phyloP scores from a whole-genome alignment of 1,140 invertebrate genomes.

The Caenorhabditis brenneri region DNA sequence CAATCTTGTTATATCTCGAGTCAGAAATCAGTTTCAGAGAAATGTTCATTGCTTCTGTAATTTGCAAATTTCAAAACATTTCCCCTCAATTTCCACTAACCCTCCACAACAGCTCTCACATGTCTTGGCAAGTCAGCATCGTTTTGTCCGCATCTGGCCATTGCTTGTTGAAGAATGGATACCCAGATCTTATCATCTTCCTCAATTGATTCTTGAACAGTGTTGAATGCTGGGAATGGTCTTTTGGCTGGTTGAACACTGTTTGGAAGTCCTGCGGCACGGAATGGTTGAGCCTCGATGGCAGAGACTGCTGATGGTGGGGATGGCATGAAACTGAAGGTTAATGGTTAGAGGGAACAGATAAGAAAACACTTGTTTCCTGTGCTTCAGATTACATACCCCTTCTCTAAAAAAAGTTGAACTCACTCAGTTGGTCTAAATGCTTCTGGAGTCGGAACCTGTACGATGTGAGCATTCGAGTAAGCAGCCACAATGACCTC shows the following conservation, averaged over 20 bases:
- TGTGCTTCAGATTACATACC: too few relatives aligned
- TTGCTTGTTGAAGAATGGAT: slow-evolving; percentile 62
- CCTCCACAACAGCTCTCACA: slow-evolving; percentile 66
- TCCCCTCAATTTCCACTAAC: slow-evolving; percentile 23
- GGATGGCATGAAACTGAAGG: not conserved
- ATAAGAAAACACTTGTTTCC: too few relatives aligned
- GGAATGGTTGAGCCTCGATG: slow-evolving; percentile 30
- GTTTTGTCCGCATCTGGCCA: slow-evolving; percentile 64
- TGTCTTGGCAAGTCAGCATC: slow-evolving; percentile 55
- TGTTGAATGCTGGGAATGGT: slow-evolving; percentile 1
- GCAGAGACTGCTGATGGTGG: not conserved
- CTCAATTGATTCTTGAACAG: slow-evolving; percentile 41
- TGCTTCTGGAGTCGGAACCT: slow-evolving; percentile 61
- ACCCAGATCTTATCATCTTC: slow-evolving; percentile 62
- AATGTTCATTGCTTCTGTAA: slow-evolving; percentile 68
- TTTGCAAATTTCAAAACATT: not conserved
- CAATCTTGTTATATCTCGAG: slow-evolving; percentile 65
- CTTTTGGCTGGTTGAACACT: slow-evolving; percentile 42
- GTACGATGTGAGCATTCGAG: slow-evolving; percentile 67
- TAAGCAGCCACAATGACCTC: slow-evolving; percentile 69
- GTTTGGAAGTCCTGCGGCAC: slow-evolving; percentile 49
- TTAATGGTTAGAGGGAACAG: not conserved
- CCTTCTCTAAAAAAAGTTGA: not conserved
- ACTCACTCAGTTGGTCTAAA: slow-evolving; percentile 39
- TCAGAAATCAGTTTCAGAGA: slow-evolving; percentile 69